phyloP scores from a whole-genome alignment of 2,888 invertebrate genomes.

The Tipula unca region DNA sequence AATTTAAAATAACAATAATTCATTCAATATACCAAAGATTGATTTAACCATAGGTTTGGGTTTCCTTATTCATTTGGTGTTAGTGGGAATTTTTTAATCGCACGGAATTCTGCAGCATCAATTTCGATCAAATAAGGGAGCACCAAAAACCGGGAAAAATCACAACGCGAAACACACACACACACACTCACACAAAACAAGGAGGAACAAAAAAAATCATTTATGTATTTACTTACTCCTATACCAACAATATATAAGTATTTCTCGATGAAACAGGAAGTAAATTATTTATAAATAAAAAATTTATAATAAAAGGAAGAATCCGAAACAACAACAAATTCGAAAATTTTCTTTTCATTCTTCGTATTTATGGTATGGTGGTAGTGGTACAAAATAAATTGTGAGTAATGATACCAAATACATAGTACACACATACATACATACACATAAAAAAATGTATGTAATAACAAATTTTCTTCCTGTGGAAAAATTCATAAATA shows the following conservation, averaged over 20 bases:
- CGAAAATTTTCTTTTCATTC: background rate
- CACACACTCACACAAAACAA: too few species aligned
- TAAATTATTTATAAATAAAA: background rate
- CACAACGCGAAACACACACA: background rate
- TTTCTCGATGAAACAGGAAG: background rate
- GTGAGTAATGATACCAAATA: background rate
- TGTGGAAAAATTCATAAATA: background rate
- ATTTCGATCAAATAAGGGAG: background rate
- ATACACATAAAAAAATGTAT: background rate
- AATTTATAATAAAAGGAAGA: background rate
- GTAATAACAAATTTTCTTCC: background rate
- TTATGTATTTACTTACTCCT: background rate
- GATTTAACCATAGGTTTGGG: too few species aligned
- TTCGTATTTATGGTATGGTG: background rate
- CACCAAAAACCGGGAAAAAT: background rate
- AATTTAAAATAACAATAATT: too few species aligned
- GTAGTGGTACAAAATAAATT: background rate
- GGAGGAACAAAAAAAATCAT: background rate
- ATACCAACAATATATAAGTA: background rate
- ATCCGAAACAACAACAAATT: background rate
- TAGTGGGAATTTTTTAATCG: background rate
- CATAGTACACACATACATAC: background rate
- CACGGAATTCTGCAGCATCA: background rate
- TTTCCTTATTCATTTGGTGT: too few species aligned
- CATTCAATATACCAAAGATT: too few species aligned